A percentile compares a stretch with the other conserved stretches of the same genome.
phyloP scores from a whole-genome alignment of 2,888 invertebrate species.

The Caenorhabditis sp. region DNA sequence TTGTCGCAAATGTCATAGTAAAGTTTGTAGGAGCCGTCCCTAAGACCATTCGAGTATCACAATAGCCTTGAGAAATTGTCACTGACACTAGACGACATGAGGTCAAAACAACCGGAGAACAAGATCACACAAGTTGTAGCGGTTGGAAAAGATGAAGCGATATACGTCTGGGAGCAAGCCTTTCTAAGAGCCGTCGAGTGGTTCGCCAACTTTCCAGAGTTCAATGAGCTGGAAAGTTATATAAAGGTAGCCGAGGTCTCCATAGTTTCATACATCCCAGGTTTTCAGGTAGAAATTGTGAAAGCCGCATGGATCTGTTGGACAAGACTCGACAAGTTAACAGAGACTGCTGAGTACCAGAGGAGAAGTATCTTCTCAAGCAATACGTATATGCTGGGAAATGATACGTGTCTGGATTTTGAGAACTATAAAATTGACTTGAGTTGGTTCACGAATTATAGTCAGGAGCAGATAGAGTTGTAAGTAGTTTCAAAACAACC shows the following conservation, averaged over 20 bases:
- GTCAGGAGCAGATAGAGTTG: constrained; percentile 39
- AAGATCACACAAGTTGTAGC: constrained; percentile 8
- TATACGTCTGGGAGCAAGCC: constrained; percentile 47
- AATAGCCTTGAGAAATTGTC: constrained; percentile 40
- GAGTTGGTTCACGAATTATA: constrained; percentile 49
- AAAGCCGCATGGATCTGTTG: constrained; percentile 40
- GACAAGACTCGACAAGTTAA: constrained; percentile 35
- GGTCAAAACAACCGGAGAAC: constrained; percentile 13
- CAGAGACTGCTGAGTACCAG: constrained; percentile 35
- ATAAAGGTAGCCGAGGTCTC: too few relatives aligned
- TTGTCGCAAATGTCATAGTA: too few relatives aligned
- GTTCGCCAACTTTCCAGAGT: constrained; percentile 51
- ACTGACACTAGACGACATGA: constrained; percentile 30
- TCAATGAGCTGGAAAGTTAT: constrained; percentile 23
- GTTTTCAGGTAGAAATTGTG: constrained; percentile 23
- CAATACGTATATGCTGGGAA: constrained; percentile 16
- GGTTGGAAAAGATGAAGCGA: constrained; percentile 36
- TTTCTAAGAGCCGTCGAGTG: constrained; percentile 50
- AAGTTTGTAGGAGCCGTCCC: constrained; percentile 3
- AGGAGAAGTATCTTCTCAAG: constrained; percentile 1
- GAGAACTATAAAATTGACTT: constrained; percentile 42
- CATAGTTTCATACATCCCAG: too few relatives aligned
- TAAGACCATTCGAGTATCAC: constrained; percentile 2
- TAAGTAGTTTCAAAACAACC: constrained; percentile 6
- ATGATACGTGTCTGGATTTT: constrained; percentile 30